phyloP scores from a whole-genome alignment of 1,140 invertebrate genomes.

The Habropoda laboriosa region DNA sequence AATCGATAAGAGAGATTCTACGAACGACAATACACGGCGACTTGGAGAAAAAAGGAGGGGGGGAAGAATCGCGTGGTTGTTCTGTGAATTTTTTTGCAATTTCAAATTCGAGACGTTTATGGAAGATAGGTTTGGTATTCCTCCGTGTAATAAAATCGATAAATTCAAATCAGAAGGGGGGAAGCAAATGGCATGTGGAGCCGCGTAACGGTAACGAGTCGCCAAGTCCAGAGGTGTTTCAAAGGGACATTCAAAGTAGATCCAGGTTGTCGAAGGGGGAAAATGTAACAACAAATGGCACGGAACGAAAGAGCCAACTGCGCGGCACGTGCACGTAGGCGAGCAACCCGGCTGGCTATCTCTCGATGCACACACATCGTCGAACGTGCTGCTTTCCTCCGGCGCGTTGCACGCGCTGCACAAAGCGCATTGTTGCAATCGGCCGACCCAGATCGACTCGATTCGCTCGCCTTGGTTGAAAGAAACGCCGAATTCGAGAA shows the following conservation, averaged over 20 bases:
- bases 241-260: slow-evolving; percentile 8
- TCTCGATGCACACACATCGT: slow-evolving; percentile 43
- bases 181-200: not conserved
- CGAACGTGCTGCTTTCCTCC: slow-evolving; percentile 16
- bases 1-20: no score
- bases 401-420: slow-evolving; percentile 29
- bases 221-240: not conserved
- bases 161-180: not conserved
- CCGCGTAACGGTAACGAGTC: slow-evolving; percentile 9
- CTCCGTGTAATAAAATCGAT: not conserved
- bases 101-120: not conserved
- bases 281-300: slow-evolving; percentile 45
- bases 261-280: slow-evolving; percentile 11
- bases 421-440: slow-evolving; percentile 70
- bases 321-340: slow-evolving; percentile 54
- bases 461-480: not conserved
- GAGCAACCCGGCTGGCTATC: slow-evolving; percentile 33
- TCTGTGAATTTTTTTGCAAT: not conserved
- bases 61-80: no score
- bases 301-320: slow-evolving; percentile 39
- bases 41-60: no score
- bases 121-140: not conserved
- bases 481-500: slow-evolving; percentile 1
- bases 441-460: slow-evolving; percentile 61
- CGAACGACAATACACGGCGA: no score